These are phyloP conservation scores for Tenualosa thibaudeaui DNA, from an alignment of 2,797 vertebrate genomes.

Conservation along the genomic window DNA sequence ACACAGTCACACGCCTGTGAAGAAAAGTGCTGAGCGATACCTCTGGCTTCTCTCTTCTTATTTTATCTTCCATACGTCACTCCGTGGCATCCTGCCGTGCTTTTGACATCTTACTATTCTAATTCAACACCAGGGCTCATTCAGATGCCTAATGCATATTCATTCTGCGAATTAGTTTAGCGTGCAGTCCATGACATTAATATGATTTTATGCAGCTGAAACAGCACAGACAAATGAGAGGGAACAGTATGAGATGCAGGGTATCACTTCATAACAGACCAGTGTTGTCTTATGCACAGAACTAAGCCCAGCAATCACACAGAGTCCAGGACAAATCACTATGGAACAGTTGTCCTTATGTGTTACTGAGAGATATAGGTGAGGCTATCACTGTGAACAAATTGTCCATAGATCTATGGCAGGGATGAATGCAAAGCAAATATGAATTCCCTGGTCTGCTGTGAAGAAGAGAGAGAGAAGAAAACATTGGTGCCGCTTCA, in stretches of 20 bases:
- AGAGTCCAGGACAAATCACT: constrained; percentile 36
- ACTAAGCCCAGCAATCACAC: constrained; percentile 26
- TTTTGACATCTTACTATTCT: constrained; percentile 34
- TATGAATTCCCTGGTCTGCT: neutral
- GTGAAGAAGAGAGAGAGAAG: neutral
- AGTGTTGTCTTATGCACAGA: constrained; percentile 36
- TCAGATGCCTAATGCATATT: constrained; percentile 16
- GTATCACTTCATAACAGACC: constrained; percentile 39
- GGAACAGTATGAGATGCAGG: constrained; percentile 27
- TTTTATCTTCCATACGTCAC: constrained; percentile 31
- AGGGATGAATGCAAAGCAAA: neutral
- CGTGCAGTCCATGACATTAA: constrained; percentile 39
- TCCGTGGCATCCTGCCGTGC: constrained; percentile 26
- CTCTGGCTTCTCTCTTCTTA: constrained; percentile 38
- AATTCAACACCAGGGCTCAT: constrained; percentile 31
- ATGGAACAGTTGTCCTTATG: constrained; percentile 34
- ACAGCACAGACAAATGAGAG: constrained; percentile 15
- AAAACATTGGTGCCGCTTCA: constrained; percentile 54
- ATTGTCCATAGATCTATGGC: constrained; percentile 1
- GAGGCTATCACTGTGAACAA: constrained; percentile 30
- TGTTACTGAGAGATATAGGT: constrained; percentile 34
- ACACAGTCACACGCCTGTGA: constrained; percentile 26
- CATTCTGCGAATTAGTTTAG: constrained; percentile 22
- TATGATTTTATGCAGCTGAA: constrained; percentile 30
- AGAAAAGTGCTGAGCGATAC: constrained; percentile 37